Conservation (phyloP, 2,113 vertebrate genomes). For the Daubentonia madagascariensis region DNA sequence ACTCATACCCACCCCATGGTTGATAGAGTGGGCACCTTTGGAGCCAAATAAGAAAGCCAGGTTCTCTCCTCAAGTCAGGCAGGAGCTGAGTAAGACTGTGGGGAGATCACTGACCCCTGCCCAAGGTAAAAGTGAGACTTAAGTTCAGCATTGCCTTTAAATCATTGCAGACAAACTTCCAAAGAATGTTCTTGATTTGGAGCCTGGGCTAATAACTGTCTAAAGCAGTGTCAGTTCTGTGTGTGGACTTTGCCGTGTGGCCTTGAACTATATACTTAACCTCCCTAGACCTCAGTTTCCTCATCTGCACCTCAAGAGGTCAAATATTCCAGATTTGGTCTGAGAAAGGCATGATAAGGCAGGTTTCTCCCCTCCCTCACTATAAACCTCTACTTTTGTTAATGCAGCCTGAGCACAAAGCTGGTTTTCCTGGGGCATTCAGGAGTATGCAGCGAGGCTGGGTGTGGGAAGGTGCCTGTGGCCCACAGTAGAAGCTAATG, state of each 20-base stretch:
- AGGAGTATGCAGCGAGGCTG: accelerated
- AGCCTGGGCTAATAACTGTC: not conserved
- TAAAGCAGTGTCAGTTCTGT: not conserved
- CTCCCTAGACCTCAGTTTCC: not conserved
- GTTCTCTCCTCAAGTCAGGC: not conserved
- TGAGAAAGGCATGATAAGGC: not conserved
- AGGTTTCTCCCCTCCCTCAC: not conserved
- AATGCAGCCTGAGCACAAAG: not conserved
- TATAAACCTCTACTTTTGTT: not conserved
- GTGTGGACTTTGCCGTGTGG: accelerated
- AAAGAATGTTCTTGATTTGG: not conserved
- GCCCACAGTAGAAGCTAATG: not conserved
- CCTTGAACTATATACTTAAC: not conserved
- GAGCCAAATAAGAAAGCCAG: not conserved
- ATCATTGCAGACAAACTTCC: not conserved
- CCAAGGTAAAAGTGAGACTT: accelerated
- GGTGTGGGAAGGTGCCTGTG: accelerated
- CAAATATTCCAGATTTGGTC: not conserved
- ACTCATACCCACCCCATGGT: accelerated
- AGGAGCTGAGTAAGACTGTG: not conserved
- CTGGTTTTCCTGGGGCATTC: not conserved
- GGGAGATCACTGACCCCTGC: not conserved
- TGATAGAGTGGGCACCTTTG: not conserved
- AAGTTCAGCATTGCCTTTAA: not conserved
- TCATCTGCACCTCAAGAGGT: not conserved